Conservation (phyloP, 1,140 invertebrate genomes). For the Saccostrea echinata region DNA sequence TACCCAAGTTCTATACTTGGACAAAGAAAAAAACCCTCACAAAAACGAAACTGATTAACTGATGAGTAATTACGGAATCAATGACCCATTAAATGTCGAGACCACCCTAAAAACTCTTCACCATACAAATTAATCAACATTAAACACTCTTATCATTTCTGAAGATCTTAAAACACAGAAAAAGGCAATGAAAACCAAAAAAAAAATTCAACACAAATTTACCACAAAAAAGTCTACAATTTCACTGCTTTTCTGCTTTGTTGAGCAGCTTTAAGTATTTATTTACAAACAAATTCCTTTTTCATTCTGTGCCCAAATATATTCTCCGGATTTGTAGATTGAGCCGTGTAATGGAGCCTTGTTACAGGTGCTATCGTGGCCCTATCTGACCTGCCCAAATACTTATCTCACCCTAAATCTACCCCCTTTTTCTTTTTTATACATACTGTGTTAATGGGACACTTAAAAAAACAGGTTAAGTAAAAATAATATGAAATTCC, state of each 20-base stretch:
- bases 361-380: neutral
- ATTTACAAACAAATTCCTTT: conserved; percentile 32
- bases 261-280: neutral
- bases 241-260: conserved; percentile 19
- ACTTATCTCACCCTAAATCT: neutral
- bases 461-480: neutral
- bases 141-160: neutral
- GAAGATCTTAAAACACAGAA: neutral
- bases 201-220: neutral
- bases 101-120: neutral
- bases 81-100: neutral
- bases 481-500: neutral
- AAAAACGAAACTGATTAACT: neutral
- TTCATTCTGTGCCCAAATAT: neutral
- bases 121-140: conserved; percentile 7
- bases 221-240: neutral
- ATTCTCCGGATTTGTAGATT: neutral
- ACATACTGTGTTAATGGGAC: conserved; percentile 9
- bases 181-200: neutral
- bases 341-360: neutral
- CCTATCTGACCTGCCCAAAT: conserved; percentile 1
- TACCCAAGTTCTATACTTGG: neutral
- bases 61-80: neutral
- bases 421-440: neutral
- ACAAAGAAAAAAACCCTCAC: neutral